These are phyloP conservation scores for Anarhynchus alexandrinus DNA, from an alignment of 2,113 vertebrate species.

Conservation along the genomic window DNA sequence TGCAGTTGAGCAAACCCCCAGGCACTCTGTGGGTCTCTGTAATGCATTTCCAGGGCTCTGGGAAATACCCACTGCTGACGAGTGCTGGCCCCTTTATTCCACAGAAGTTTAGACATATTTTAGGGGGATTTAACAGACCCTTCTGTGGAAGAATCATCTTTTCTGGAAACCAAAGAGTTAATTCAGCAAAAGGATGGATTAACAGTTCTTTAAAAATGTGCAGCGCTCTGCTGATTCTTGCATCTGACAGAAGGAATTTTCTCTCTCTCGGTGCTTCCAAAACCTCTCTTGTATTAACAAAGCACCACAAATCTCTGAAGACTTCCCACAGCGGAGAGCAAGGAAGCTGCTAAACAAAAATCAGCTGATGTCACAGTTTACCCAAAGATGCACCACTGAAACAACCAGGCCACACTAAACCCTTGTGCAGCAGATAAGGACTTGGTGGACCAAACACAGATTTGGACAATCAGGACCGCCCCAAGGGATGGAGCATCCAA, in stretches of 20 bases:
- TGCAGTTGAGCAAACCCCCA: not conserved
- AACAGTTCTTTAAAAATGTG: slow-evolving; percentile 8
- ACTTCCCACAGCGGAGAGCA: not conserved
- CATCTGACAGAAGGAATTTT: slow-evolving; percentile 30
- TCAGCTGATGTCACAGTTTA: not conserved
- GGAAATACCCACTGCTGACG: not conserved
- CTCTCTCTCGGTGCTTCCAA: not conserved
- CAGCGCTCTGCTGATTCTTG: slow-evolving; percentile 3
- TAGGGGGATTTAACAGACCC: not conserved
- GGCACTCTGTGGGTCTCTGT: not conserved
- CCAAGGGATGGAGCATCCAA: not conserved
- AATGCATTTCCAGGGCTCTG: not conserved
- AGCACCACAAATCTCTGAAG: slow-evolving; percentile 27
- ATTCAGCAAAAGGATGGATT: slow-evolving; percentile 2
- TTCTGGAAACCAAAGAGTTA: slow-evolving; percentile 18
- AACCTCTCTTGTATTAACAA: slow-evolving; percentile 1
- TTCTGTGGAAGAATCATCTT: not conserved
- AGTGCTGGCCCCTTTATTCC: not conserved
- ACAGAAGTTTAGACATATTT: not conserved
- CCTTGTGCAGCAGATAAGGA: not conserved
- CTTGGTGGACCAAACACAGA: not conserved
- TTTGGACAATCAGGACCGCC: not conserved
- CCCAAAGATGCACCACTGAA: not conserved
- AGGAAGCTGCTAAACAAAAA: not conserved
- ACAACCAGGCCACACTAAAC: not conserved